Evolutionary conservation across 2,888 invertebrate species (phyloP).

Genomic region (Orchestes rusci): DNA sequence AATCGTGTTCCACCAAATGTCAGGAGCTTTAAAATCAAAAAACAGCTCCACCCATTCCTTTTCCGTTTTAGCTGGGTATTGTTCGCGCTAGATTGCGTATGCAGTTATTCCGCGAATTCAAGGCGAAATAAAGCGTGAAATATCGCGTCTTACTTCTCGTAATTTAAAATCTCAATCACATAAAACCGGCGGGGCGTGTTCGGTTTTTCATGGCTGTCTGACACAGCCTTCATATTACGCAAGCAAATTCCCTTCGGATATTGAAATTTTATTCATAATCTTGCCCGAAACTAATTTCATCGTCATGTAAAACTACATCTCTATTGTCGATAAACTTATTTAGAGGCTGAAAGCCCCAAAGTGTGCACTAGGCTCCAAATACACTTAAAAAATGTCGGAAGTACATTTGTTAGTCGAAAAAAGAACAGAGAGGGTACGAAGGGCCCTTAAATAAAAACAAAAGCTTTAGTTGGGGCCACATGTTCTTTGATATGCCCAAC

Average conservation of each 20-base stretch:
- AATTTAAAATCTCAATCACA: slow-evolving; percentile 17
- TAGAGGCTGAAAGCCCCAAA: too few relatives aligned
- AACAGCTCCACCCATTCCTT: too few relatives aligned
- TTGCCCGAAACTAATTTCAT: too few relatives aligned
- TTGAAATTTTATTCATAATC: too few relatives aligned
- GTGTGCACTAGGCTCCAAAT: slow-evolving; percentile 9
- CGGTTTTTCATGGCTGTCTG: too few relatives aligned
- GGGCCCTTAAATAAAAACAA: slow-evolving; percentile 23
- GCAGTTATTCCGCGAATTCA: slow-evolving; percentile 8
- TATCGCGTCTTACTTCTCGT: slow-evolving; percentile 18
- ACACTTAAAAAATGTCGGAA: slow-evolving; percentile 12
- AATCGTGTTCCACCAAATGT: too few relatives aligned
- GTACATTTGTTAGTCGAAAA: slow-evolving; percentile 17
- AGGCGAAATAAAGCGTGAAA: slow-evolving; percentile 10
- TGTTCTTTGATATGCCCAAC: slow-evolving; percentile 24
- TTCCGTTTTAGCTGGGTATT: too few relatives aligned
- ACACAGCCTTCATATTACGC: too few relatives aligned
- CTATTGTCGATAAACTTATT: too few relatives aligned
- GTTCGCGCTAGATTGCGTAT: slow-evolving; percentile 12
- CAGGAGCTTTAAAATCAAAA: too few relatives aligned
- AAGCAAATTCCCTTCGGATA: too few relatives aligned
- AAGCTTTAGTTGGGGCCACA: slow-evolving; percentile 23
- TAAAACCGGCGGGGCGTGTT: slow-evolving; percentile 15
- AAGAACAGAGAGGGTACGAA: slow-evolving; percentile 20
- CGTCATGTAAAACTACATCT: too few relatives aligned